phyloP scores from a whole-genome alignment of 2,113 vertebrate genomes.

The Phyllostomus discolor region DNA sequence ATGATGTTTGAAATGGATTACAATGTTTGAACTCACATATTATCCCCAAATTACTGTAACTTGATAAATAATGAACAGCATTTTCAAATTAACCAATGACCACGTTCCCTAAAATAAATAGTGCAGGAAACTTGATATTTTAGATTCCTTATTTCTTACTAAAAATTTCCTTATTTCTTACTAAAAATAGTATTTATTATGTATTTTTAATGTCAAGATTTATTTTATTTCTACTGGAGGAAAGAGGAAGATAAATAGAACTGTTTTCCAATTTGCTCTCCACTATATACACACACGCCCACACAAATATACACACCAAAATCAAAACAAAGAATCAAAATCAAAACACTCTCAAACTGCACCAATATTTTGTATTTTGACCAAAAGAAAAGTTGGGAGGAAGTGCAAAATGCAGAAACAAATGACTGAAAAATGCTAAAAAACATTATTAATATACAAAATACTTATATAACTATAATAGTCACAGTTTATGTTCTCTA shows the following conservation, averaged over 20 bases:
- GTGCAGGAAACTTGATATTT: neutral
- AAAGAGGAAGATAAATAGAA: slow-evolving; percentile 84
- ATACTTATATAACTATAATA: slow-evolving; percentile 90
- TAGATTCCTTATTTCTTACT: neutral
- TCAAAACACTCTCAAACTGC: slow-evolving; percentile 77
- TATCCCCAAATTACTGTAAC: neutral
- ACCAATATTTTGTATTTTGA: slow-evolving; percentile 81
- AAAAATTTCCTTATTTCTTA: neutral
- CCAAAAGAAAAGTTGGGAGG: slow-evolving; percentile 82
- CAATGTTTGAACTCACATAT: neutral
- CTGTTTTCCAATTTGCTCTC: slow-evolving; percentile 83
- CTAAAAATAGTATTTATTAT: neutral
- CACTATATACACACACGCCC: slow-evolving; percentile 79
- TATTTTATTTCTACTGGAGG: slow-evolving; percentile 87
- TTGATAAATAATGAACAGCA: neutral
- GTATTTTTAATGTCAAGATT: slow-evolving; percentile 70
- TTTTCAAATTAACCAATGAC: neutral
- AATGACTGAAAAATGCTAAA: slow-evolving; percentile 86
- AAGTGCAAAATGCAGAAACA: slow-evolving; percentile 92
- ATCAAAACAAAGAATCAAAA: slow-evolving; percentile 55
- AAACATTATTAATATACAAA: slow-evolving; percentile 91
- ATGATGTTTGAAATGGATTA: slow-evolving; percentile 45
- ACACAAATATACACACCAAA: slow-evolving; percentile 69
- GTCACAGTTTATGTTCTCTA: slow-evolving; percentile 85
- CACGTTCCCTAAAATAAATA: neutral